phyloP scores from a whole-genome alignment of 2,888 invertebrate genomes.

The Empis livida region DNA sequence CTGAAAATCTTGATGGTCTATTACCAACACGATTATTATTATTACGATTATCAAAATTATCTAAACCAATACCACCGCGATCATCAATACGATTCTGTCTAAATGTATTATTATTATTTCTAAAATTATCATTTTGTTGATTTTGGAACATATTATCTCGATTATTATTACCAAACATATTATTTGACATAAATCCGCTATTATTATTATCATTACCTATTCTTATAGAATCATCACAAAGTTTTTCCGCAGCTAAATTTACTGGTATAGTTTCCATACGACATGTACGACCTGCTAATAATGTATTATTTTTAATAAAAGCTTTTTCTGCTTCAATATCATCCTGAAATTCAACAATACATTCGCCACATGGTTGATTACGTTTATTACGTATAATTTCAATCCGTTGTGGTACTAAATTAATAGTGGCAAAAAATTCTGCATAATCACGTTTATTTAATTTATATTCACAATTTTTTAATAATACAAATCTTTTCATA shows the following conservation, averaged over 20 bases:
- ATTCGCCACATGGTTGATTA: constrained; percentile 66
- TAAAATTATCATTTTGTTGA: background rate
- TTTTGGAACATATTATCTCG: constrained; percentile 1
- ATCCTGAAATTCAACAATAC: constrained; percentile 73
- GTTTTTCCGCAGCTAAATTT: constrained; percentile 4
- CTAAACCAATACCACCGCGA: background rate
- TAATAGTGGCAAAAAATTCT: constrained; percentile 65
- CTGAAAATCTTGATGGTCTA: constrained; percentile 21
- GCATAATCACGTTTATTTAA: constrained; percentile 66
- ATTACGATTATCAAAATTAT: background rate
- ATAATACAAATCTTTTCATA: constrained; percentile 42
- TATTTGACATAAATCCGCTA: background rate
- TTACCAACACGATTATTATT: constrained; percentile 5
- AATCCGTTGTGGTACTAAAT: constrained; percentile 61
- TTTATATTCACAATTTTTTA: constrained; percentile 62
- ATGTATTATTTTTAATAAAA: constrained; percentile 27
- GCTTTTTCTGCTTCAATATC: constrained; percentile 49
- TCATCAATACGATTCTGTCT: background rate
- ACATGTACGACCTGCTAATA: constrained; percentile 18
- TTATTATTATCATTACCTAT: background rate
- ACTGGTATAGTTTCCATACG: constrained; percentile 13
- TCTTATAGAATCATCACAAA: constrained; percentile 1
- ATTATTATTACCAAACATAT: background rate
- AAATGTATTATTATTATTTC: background rate
- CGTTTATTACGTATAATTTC: constrained; percentile 60